Evolutionary conservation across 2,113 vertebrate species (phyloP), one percentile per base, ranked within the genome.

Genomic region (Hipposideros armiger): DNA sequence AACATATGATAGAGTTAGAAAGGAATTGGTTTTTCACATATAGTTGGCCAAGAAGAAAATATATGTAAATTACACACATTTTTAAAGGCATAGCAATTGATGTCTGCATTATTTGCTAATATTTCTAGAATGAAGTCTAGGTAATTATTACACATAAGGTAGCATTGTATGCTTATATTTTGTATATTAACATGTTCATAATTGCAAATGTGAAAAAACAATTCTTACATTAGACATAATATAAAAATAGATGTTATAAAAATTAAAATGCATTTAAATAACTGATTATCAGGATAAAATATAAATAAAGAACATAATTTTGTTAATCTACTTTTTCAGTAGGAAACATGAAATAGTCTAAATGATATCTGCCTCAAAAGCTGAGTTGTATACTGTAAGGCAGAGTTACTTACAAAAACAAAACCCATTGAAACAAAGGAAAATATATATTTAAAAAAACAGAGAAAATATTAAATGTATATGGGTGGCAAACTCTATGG

Each of bases 331-430:
- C 81, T 70, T 91, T 64, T 19, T 58, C 15, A 5, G 7, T 85
- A 32, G 3, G 10, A 64, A 94, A 54, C 7, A 28, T 77, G 66
- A 95, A 94, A 95, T 94, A 94, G 88, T 97, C 50, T 85, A 95
- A 98, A 95, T 95, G 88, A 93, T 76, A 97, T 60, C 88, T 90
- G 72, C 14, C 6, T 97, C 95, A 90, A 91, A 96, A 94, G 52
- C 52, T 83, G 74, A 73, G 98, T 94, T 97, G 86, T 97, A 0
- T 56, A 72, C 24, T 84, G 19, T 88, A 91, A 96, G 83, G 22
- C n/a, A 91, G 89, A 96, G 52, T 90, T 90, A 19, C 84, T 96
- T 90, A 87, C 69, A 76, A 85, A 87, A 92, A 82, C 64, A 96
- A 96, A 95, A 94, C n/a, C 72, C 11, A 24, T 0, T 69, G 56